A percentile compares a stretch with the other conserved stretches of the same genome.
Evolutionary conservation across 2,113 vertebrate genomes (phyloP).

Genomic region (human (Homo sapiens)): DNA sequence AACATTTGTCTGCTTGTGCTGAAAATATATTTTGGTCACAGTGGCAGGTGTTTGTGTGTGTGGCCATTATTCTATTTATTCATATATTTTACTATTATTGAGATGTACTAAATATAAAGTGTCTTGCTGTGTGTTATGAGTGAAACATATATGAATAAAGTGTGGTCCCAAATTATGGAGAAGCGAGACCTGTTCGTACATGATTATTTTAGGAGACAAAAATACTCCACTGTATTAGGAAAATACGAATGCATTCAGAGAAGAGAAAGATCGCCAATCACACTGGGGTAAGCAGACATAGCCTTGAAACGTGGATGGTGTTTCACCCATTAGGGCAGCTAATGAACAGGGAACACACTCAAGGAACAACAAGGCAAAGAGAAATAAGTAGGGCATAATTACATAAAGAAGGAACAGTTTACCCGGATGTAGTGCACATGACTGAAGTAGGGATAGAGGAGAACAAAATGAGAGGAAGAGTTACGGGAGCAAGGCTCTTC

Average conservation of each 20-base stretch:
- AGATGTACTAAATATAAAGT: not conserved
- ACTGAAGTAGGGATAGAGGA: not conserved
- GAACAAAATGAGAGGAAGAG: not conserved
- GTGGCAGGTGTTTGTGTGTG: not conserved
- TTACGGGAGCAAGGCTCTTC: not conserved
- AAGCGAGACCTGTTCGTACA: not conserved
- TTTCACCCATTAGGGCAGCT: not conserved
- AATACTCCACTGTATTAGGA: not conserved
- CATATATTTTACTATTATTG: not conserved
- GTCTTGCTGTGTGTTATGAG: not conserved
- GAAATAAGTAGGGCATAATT: not conserved
- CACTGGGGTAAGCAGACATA: not conserved
- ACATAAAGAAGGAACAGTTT: not conserved
- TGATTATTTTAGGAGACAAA: not conserved
- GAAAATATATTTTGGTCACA: conserved; percentile 11
- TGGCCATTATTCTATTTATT: conserved; percentile 1
- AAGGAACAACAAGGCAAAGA: not conserved
- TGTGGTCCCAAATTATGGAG: not conserved
- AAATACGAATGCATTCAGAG: not conserved
- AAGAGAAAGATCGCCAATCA: not conserved
- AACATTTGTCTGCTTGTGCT: not conserved
- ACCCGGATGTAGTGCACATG: not conserved
- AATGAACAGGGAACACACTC: not conserved
- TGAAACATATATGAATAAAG: not conserved
- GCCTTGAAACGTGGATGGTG: not conserved